Evolutionary conservation across 1,140 invertebrate species (phyloP), one percentile per base, ranked within the genome.

Genomic region (Zaprionus ghesquierei): DNA sequence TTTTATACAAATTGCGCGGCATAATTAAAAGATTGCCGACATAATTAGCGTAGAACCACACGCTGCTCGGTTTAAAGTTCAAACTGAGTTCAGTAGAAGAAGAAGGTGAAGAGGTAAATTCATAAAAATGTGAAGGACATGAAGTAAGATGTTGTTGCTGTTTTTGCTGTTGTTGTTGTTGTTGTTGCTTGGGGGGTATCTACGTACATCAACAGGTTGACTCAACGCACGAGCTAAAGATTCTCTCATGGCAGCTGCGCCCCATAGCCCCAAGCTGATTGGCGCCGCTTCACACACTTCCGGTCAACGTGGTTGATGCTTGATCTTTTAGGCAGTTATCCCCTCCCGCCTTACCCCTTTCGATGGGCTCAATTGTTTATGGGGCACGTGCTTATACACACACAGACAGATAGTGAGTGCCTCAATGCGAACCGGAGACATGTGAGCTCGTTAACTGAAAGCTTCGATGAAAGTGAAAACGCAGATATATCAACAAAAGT

Each of bases 21-120:
- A 80, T 85, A 84, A 84, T 85, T 84, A 84, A 84, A 85, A 85
- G 50, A 84, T 84, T 85, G 77, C 75, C 60, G 58, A 53, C 77
- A 70, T 85, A 84, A 84, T 85, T 84, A 84, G 80, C 56, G 22
- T 49, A 41, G 41, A 61, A 66, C 13, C 35, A 15, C 35, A 41
- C n/a, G 35, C 49, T 64, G 15, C 31, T n/a, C n/a, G n/a, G n/a
- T 5, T 58, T n/a, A 46, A n/a, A 69, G 55, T 69, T 73, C 55
- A 73, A 60, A n/a, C 20, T 25, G 46, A 49, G 27, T 23, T 31
- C 20, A 41, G n/a, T n/a, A n/a, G 2, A 31, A 3, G 27, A 18
- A 50, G n/a, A 51, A 33, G 31, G 10, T 4, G 15, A 41, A 41
- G 35, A 15, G 35, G n/a, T 41, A 15, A 41, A 2, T 18, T 6